Base-by-base conservation (phyloP, 2,113 vertebrate genomes). In the Lasiurus borealis region DNA sequence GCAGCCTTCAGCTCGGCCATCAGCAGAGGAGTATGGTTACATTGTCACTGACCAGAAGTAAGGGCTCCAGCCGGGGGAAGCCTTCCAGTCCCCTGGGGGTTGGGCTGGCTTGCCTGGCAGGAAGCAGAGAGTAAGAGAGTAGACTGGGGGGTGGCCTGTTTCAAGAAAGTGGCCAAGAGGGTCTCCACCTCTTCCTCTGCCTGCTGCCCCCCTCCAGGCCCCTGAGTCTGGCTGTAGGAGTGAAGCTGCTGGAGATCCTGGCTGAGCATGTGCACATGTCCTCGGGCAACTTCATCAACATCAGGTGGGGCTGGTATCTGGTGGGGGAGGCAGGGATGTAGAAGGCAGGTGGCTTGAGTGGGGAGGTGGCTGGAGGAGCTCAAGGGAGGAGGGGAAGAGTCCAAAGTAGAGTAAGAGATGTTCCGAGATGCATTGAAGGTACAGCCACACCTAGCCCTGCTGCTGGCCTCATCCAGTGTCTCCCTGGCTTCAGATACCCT, bases 1-100 rank as follows among this genome's bases (percentile, higher is more conserved):
- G 46, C 84, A 91, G 73, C 72, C 93, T 36, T 94, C 89, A 8
- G 73, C 83, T 34, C 88, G 80, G 21, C 96, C 96, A 3, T 91
- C 95, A 0, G 98, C 98, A 0, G 99, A 99, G 48, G 99, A 99
- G 93, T 99, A 99, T 0, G 99, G 99, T 95, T 99, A 99, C 98
- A 99, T 99, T 19, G 85, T 99, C 96, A 99, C 99, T 0, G 98
- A 99, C 97, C 99, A 99, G 97, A 99, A 99, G 99, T 99, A 96
- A 98, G 99, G 91, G 50, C 34, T 62, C 11, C 62, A 7, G 14
- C 15, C 23, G 9, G 15, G 44, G 29, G 1, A 57, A 73, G 46
- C 2, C 36, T 1, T 11, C 91, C 8, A 18, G 50, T 57, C 46
- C 34, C 21, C 27, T 6, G 40, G 2, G 50, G 77, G 19, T 0